Evolutionary conservation across 2,888 invertebrate genomes (phyloP).

Genomic region (Belgica antarctica): DNA sequence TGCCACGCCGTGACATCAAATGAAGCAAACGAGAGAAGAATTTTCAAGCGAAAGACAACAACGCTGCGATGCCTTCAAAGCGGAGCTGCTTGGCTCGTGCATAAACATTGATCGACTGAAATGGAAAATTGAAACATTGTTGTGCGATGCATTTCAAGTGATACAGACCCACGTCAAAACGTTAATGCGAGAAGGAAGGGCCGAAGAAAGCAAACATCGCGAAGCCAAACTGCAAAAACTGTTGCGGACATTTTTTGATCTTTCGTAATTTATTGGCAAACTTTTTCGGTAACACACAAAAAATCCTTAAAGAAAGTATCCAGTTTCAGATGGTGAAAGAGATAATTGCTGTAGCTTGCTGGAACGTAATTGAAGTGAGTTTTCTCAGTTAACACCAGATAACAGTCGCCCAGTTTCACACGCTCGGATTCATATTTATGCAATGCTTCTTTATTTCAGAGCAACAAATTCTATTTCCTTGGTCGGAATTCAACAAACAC

Average conservation of each 20-base stretch:
- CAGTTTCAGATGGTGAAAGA: too few species aligned
- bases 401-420: too few species aligned
- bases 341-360: not conserved
- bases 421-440: too few species aligned
- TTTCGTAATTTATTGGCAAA: too few species aligned
- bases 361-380: not conserved
- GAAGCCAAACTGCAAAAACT: not conserved
- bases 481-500: not conserved
- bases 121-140: conserved; percentile 4
- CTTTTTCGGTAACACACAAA: too few species aligned
- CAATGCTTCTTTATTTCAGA: too few species aligned
- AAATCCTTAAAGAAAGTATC: too few species aligned
- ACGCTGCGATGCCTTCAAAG: not conserved
- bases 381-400: too few species aligned
- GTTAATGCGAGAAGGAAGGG: not conserved
- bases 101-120: conserved; percentile 31
- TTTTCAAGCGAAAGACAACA: conserved; percentile 8
- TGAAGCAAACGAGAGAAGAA: conserved; percentile 3
- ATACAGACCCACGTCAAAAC: conserved; percentile 12
- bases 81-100: conserved; percentile 31
- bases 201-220: not conserved
- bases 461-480: not conserved
- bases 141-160: not conserved
- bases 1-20: conserved; percentile 21
- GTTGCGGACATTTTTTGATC: not conserved